Evolutionary conservation across 2,797 vertebrate species (phyloP).

Genomic region (Labeo calbasu): DNA sequence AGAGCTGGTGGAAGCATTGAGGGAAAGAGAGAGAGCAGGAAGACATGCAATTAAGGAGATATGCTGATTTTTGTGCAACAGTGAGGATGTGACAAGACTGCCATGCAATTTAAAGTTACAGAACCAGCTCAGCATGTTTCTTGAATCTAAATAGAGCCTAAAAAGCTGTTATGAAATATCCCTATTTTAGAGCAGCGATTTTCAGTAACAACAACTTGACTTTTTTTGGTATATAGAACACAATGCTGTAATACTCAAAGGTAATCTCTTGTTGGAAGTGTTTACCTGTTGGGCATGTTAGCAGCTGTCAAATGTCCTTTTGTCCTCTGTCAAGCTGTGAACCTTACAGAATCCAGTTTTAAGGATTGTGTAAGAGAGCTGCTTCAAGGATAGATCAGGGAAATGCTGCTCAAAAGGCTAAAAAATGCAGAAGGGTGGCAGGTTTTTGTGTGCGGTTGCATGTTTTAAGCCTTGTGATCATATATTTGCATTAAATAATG

Average conservation of each 20-base stretch:
- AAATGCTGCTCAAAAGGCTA: neutral
- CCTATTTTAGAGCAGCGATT: neutral
- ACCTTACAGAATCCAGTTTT: neutral
- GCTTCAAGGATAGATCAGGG: neutral
- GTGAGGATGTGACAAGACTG: neutral
- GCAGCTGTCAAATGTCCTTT: neutral
- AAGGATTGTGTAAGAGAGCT: constrained; percentile 6
- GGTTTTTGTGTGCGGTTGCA: neutral
- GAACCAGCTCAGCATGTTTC: constrained; percentile 29
- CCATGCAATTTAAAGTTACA: constrained; percentile 13
- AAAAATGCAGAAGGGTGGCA: too few species aligned
- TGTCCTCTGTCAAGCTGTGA: constrained; percentile 2
- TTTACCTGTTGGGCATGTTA: constrained; percentile 5
- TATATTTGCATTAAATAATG: neutral
- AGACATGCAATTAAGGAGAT: constrained; percentile 30
- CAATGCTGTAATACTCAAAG: neutral
- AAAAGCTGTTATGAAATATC: constrained; percentile 6
- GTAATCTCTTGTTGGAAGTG: neutral
- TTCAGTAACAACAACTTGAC: neutral
- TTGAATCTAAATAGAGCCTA: neutral
- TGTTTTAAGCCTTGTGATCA: neutral
- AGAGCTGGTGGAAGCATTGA: neutral
- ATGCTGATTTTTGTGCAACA: constrained; percentile 26
- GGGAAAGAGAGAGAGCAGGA: neutral
- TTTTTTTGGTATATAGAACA: neutral